Evolutionary conservation across 2,113 vertebrate genomes (phyloP), one percentile per base, ranked within the genome.

Genomic region (Vireo altiloquus): DNA sequence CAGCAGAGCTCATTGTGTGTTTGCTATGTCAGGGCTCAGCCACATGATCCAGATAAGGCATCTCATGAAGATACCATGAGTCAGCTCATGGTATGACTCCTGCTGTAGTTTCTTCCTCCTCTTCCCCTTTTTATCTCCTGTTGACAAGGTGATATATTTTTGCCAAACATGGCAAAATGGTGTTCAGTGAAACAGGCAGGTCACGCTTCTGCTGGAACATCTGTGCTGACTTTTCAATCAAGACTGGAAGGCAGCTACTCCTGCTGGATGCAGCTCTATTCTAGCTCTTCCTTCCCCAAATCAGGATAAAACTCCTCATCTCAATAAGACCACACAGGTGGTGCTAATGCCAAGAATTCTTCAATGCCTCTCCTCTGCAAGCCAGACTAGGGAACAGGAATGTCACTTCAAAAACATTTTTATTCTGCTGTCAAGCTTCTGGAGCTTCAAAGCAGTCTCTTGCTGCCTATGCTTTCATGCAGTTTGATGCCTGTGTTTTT

Each of bases 361-460:
- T 87, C 64, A 87, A 11, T 64, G 46, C 5, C 19, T 89, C 28
- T 65, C 31, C 40, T 77, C 37, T 81, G 39, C 37, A 87, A 59
- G 24, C n/a, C 59, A 27, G 57, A 70, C 5, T 23, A 85, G 31
- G 61, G 39, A 92, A 86, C 13, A 89, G 76, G 44, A 52, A 66
- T 71, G 61, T 61, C 60, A 60, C 35, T 82, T 82, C 39, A 88
- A 87, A 66, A 69, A 27, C 8, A 1, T 7, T 75, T 82, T 57
- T 66, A 53, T 70, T 24, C 25, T 89, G 39, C 68, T 91, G 71
- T 90, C 52, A 91, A 33, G 49, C 44, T 82, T 15, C 63, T 76
- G 49, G 44, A 91, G 39, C 71, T 94, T 95, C 83, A 92, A 42
- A 91, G 71, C 11, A 42, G 18, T 68, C 81, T 74, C 82, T 87